phyloP scores from a whole-genome alignment of 2,797 vertebrate species.

The Gallinago stenura region DNA sequence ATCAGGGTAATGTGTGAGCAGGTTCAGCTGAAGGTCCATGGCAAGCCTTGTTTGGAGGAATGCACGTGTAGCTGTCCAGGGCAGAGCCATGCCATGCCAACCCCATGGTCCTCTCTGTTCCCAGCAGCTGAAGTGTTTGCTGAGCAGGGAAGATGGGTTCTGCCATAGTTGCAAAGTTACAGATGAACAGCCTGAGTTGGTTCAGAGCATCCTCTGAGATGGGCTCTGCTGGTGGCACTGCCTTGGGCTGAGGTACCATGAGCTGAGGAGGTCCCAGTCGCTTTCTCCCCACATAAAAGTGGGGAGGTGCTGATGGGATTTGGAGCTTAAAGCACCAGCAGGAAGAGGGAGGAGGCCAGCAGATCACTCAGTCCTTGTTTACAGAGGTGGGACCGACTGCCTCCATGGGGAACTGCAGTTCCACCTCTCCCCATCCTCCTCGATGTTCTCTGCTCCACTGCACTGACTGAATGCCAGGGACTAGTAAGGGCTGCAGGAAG shows the following conservation, averaged over 20 bases:
- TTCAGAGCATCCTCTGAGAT: not conserved
- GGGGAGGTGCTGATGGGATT: not conserved
- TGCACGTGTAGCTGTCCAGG: not conserved
- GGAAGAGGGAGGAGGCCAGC: not conserved
- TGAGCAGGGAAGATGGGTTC: not conserved
- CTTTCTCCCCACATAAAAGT: not conserved
- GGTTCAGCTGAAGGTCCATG: not conserved
- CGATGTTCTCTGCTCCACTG: not conserved
- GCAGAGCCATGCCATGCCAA: not conserved
- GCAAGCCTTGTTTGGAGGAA: not conserved
- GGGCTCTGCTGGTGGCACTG: not conserved
- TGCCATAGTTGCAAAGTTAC: not conserved
- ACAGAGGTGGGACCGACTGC: not conserved
- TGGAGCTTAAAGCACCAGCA: not conserved
- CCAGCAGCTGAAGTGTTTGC: not conserved
- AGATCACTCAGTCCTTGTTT: not conserved
- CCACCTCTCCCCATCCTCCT: not conserved
- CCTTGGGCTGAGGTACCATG: not conserved
- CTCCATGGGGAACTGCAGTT: fast-evolving
- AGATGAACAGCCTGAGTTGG: not conserved
- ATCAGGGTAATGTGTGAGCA: not conserved
- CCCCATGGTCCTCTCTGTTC: not conserved
- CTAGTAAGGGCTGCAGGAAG: not conserved
- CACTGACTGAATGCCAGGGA: not conserved
- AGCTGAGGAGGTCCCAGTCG: not conserved